Evolutionary conservation across 2,797 vertebrate genomes (phyloP), one percentile per base, ranked within the genome.

Genomic region (Tiaroga cobitis): DNA sequence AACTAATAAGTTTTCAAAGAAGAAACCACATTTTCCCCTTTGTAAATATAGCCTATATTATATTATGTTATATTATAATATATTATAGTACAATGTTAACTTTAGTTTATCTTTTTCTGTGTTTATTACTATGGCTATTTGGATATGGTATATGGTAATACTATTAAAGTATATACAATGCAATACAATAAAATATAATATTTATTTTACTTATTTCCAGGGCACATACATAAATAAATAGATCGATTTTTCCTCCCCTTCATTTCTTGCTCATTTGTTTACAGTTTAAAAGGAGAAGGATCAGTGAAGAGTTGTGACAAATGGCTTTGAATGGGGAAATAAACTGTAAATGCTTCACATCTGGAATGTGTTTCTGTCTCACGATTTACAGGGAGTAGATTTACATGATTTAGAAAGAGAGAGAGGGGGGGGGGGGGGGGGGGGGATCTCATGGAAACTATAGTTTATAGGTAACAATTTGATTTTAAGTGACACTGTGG

Each of bases 351-450:
- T 75, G 49, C 49, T 26, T 41, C 24, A n/a, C 37, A 80, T 63
- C 59, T 80, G 77, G 77, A 80, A 32, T 46, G 19, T 19, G 24
- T 65, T 65, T 65, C 59, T 79, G 18, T 39, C 74, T 26, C 51
- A 15, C 26, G 34, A 41, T 61, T 59, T 26, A 5, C 54, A 78
- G 13, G 15, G 32, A 16, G 34, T 78, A 7, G 37, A 29, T 29
- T 29, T 29, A 29, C 29, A 29, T 29, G 29, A 29, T 29, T 29
- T 29, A 37, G 37, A 39, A 8, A 39, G 37, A 39, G 37, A 39
- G 37, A 37, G 34, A 37, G 34, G 5, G 34, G 5, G 34, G 11
- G 8, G 11, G 41, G 41, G 11, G 26, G 8, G 13, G 39, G 46
- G 70, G 13, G 73, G 56, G 51, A 24, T 39, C 34, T 26, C 29